Base-by-base conservation (phyloP, 2,888 invertebrate species). In the Gryllus longicercus region DNA sequence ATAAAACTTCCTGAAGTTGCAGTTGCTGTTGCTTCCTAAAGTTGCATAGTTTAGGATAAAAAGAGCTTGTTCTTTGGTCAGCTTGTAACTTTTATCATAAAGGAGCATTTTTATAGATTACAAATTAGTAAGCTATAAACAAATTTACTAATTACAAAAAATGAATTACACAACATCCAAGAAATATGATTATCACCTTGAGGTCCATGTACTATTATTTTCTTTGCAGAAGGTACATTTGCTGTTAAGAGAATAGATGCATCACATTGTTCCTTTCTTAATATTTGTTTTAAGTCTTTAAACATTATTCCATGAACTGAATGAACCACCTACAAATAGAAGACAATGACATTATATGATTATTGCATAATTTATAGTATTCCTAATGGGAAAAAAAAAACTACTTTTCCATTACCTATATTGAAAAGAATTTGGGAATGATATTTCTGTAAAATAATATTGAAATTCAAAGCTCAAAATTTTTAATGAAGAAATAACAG, bases 301-400 rank as follows among this genome's bases (percentile, higher is more conserved):
- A 99, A 99, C 94, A 98, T 98, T 81, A 99, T 97, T 23, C 99
- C 99, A 85, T 99, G 97, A 0, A 99, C 98, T 86, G 97, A 97
- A 84, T 99, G 99, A 1, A 98, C 98, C 49, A 99, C 94, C 95
- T 96, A 85, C 16, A 87, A 88, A 75, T 38, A 38, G 38, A 38
- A 8, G 38, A 8, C 38, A 38, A 38, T 38, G 38, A 38, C 38
- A 38, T 38, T 38, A 38, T 38, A 8, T 38, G 38, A 38, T 38
- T 38, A 38, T 0, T 8, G 5, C 38, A 5, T 25, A 3, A 25
- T 2, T 25, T 25, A 38, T 38, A 38, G 38, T 5, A 38, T 38
- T 38, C 8, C 5, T 38, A 38, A 38, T 5, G 5, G 3, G 38
- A 38, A 8, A 38, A 38, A 38, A 38, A 0, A 38, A 38, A 38